Percentiles rank a stretch among this genome's conserved stretches.
Conservation (phyloP, 2,797 vertebrate genomes). For the Apodemus agrarius region DNA sequence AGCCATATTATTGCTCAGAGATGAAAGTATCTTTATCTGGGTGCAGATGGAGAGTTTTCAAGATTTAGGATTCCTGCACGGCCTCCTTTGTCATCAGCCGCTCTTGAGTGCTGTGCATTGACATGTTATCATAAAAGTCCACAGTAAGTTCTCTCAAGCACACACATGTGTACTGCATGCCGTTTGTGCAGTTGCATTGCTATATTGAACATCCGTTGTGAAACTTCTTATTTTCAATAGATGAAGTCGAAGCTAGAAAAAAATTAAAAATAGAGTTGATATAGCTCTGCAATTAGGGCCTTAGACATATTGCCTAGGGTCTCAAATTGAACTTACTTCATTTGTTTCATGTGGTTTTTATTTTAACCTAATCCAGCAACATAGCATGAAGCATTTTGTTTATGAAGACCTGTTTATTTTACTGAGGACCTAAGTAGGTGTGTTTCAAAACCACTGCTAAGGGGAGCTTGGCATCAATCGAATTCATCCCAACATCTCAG, state of each 20-base stretch:
- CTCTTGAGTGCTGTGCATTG: not conserved
- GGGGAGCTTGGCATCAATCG: not conserved
- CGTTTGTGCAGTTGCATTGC: not conserved
- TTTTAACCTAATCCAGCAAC: not conserved
- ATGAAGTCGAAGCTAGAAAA: not conserved
- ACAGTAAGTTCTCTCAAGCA: not conserved
- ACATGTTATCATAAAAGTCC: not conserved
- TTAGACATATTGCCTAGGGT: not conserved
- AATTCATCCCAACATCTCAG: not conserved
- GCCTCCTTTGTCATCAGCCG: accelerated
- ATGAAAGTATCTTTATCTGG: not conserved
- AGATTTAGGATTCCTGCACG: not conserved
- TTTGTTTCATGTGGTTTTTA: not conserved
- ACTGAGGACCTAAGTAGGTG: not conserved
- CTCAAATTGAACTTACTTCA: not conserved
- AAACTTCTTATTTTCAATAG: not conserved
- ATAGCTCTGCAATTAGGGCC: not conserved
- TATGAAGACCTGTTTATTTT: not conserved
- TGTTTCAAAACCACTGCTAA: not conserved
- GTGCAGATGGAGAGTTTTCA: not conserved
- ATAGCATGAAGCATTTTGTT: not conserved
- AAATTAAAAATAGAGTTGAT: not conserved
- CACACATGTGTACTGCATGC: not conserved
- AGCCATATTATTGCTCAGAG: not conserved
- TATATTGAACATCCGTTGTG: not conserved